Conservation (phyloP, 2,113 vertebrate genomes). For the Sciurus niger region DNA sequence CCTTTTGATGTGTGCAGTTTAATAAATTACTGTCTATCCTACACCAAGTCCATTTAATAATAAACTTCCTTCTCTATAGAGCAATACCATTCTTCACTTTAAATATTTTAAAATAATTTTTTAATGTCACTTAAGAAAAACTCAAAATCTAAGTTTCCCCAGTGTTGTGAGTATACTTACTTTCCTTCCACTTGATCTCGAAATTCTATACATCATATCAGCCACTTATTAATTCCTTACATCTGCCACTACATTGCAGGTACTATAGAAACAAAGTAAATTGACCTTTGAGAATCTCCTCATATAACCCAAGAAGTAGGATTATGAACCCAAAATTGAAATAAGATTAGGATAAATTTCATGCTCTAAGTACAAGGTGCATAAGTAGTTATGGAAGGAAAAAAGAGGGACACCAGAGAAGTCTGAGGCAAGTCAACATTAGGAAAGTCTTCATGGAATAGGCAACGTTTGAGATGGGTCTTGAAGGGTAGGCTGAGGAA, state of each 20-base stretch:
- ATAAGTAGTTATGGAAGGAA: neutral
- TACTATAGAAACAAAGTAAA: neutral
- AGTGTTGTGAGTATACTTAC: neutral
- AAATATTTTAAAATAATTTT: neutral
- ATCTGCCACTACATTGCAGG: neutral
- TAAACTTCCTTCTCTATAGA: neutral
- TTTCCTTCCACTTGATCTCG: neutral
- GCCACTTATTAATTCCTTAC: neutral
- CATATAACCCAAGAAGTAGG: neutral
- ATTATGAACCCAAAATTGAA: neutral
- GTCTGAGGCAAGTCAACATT: neutral
- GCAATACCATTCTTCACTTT: neutral
- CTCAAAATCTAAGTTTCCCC: neutral
- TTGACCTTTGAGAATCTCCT: neutral
- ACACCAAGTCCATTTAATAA: neutral
- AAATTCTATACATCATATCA: neutral
- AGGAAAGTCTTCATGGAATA: neutral
- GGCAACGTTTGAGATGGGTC: neutral
- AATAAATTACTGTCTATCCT: neutral
- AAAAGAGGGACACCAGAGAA: neutral
- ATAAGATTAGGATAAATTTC: neutral
- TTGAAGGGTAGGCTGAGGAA: neutral
- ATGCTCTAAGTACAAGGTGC: neutral
- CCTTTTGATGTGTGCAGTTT: neutral
- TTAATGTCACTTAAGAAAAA: neutral